phyloP scores from a whole-genome alignment of 2,797 vertebrate genomes.

The Lagorchestes hirsutus region DNA sequence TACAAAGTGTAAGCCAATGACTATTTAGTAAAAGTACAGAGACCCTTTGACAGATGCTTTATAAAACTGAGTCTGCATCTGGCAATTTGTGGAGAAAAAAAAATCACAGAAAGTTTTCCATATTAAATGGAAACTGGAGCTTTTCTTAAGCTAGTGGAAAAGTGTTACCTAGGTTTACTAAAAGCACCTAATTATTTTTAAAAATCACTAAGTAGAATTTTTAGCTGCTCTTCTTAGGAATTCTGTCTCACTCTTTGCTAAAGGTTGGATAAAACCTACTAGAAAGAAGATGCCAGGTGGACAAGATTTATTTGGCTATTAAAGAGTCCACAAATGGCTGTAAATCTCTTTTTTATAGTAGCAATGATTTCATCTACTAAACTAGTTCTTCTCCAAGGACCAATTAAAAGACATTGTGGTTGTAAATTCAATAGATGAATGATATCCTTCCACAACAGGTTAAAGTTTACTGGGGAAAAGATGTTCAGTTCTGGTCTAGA shows the following conservation, averaged over 20 bases:
- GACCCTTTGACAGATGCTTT: rapidly evolving
- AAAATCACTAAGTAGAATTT: background rate
- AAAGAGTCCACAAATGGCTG: conserved; percentile 13
- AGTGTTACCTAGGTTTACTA: background rate
- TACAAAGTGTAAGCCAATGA: rapidly evolving
- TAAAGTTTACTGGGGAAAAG: background rate
- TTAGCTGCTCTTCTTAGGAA: background rate
- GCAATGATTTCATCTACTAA: conserved; percentile 6
- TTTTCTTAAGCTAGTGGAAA: background rate
- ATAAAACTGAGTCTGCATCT: background rate
- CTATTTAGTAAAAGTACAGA: background rate
- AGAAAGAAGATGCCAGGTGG: background rate
- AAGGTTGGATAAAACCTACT: background rate
- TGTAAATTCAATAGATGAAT: background rate
- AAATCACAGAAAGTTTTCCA: background rate
- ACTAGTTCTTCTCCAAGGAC: conserved; percentile 6
- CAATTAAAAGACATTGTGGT: background rate
- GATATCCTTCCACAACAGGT: background rate
- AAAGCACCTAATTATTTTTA: background rate
- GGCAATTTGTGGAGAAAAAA: background rate
- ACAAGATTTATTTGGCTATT: background rate
- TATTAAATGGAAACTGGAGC: background rate
- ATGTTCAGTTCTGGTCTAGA: background rate
- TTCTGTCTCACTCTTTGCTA: background rate
- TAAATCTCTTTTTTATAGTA: conserved; percentile 10